Evolutionary conservation across 2,797 vertebrate genomes (phyloP).

Genomic region (Hydrolagus colliei): DNA sequence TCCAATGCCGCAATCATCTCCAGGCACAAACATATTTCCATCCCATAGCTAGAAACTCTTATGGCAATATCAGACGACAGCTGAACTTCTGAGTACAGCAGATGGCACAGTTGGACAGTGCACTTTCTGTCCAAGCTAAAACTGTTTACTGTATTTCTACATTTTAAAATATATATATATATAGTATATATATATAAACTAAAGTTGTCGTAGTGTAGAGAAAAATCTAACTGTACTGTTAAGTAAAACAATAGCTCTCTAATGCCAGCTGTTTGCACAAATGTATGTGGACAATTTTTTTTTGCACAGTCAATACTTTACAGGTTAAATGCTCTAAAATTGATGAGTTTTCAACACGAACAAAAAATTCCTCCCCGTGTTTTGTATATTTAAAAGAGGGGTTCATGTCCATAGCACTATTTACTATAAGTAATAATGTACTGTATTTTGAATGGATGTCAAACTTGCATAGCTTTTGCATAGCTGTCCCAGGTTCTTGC

Average conservation of each 20-base stretch:
- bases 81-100: not conserved
- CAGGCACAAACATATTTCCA: not conserved
- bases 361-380: not conserved
- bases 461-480: not conserved
- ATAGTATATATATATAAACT: not conserved
- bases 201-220: not conserved
- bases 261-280: not conserved
- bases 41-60: not conserved
- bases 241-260: not conserved
- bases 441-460: constrained; percentile 15
- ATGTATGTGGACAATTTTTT: not conserved
- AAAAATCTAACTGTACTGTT: constrained; percentile 6
- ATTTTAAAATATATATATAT: not conserved
- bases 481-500: not conserved
- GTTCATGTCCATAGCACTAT: not conserved
- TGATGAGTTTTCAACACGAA: not conserved
- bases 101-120: too few relatives aligned
- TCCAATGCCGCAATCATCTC: not conserved
- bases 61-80: not conserved
- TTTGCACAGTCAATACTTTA: not conserved
- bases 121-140: not conserved
- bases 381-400: constrained; percentile 28
- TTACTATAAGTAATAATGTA: not conserved
- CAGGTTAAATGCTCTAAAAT: not conserved
- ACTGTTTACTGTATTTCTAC: constrained; percentile 17